Evolutionary conservation across 2,113 vertebrate genomes (phyloP).

Genomic region (Symphodus melops): DNA sequence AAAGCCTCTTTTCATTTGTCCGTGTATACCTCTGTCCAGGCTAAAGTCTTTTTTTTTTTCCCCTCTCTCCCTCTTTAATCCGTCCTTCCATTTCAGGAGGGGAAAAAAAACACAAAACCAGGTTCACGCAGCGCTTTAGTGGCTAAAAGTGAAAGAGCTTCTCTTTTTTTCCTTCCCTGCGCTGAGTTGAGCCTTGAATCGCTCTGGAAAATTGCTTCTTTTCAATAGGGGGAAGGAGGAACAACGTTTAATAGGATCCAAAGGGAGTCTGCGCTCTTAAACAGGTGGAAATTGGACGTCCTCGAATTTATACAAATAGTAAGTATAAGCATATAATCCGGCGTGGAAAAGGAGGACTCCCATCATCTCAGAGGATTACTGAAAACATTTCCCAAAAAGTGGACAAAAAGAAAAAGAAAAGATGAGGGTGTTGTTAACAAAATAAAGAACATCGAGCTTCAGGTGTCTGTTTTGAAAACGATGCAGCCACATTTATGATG

Average conservation of each 20-base stretch:
- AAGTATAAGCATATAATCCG: conserved; percentile 82
- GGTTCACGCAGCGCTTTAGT: conserved; percentile 98
- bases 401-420: not conserved
- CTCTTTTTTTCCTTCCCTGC: conserved; percentile 72
- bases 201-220: conserved; percentile 89
- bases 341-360: conserved; percentile 80
- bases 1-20: conserved; percentile 87
- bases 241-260: conserved; percentile 90
- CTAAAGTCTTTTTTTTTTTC: conserved; percentile 85
- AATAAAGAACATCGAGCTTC: conserved; percentile 13
- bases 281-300: conserved; percentile 92
- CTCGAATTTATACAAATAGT: conserved; percentile 87
- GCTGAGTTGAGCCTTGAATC: conserved; percentile 89
- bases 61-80: conserved; percentile 86
- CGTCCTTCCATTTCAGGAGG: conserved; percentile 91
- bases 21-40: conserved; percentile 86
- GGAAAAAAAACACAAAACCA: conserved; percentile 88
- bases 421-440: conserved; percentile 37
- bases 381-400: conserved; percentile 29
- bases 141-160: conserved; percentile 91
- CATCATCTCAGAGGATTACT: conserved; percentile 74
- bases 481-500: not conserved
- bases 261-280: conserved; percentile 88
- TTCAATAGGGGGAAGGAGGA: conserved; percentile 89
- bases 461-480: not conserved